Conservation (phyloP, 2,888 invertebrate genomes). For the Aporophyla nigra region DNA sequence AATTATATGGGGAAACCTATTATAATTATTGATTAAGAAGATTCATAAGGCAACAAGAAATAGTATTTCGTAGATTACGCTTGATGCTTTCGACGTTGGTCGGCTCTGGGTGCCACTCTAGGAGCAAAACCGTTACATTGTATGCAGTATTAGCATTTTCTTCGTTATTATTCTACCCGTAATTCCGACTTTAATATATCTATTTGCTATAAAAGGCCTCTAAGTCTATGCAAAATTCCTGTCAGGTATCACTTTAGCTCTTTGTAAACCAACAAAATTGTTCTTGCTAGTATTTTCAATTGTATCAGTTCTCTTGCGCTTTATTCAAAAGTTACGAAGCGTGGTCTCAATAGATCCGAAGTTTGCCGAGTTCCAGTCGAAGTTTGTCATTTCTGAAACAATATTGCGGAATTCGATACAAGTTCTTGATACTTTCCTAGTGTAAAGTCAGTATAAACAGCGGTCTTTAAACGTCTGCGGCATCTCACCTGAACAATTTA, state of each 20-base stretch:
- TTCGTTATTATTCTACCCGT: slow-evolving; percentile 37
- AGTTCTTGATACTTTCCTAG: slow-evolving; percentile 48
- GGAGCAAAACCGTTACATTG: slow-evolving; percentile 16
- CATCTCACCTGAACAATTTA: slow-evolving; percentile 14
- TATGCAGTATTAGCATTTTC: slow-evolving; percentile 29
- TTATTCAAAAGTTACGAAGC: slow-evolving; percentile 22
- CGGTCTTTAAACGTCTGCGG: slow-evolving; percentile 2
- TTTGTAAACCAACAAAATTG: slow-evolving; percentile 26
- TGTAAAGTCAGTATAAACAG: slow-evolving; percentile 25
- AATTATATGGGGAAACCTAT: neutral
- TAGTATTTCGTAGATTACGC: neutral
- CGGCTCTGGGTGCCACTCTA: neutral
- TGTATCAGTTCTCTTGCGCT: neutral
- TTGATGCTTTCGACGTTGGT: too few species aligned
- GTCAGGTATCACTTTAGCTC: slow-evolving; percentile 42
- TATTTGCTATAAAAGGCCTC: slow-evolving; percentile 47
- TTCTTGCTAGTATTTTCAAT: slow-evolving; percentile 12
- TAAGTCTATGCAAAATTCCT: slow-evolving; percentile 29
- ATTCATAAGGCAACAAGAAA: neutral
- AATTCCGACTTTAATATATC: slow-evolving; percentile 23
- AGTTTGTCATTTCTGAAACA: slow-evolving; percentile 30
- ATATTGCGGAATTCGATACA: slow-evolving; percentile 36
- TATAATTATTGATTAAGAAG: neutral
- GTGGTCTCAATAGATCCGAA: slow-evolving; percentile 5
- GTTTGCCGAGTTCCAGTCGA: slow-evolving; percentile 5